A percentile compares a stretch with the other conserved stretches of the same genome.
Conservation (phyloP, 2,888 invertebrate species). For the Ametastegia equiseti region DNA sequence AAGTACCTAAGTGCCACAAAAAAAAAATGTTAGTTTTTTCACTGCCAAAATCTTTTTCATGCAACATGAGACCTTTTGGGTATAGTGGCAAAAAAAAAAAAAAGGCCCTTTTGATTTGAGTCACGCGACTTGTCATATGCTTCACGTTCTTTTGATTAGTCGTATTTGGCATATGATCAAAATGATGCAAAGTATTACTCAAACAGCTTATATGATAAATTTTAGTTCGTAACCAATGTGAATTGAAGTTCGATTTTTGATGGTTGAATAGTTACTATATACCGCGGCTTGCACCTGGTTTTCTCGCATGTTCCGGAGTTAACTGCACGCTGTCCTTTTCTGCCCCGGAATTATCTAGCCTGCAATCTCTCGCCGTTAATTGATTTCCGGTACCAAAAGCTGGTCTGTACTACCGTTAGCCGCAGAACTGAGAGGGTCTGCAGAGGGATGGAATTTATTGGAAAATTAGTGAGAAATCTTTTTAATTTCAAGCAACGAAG, state of each 20-base stretch:
- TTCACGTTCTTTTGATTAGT: no score
- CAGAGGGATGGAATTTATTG: slow-evolving; percentile 14
- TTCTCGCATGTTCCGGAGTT: neutral
- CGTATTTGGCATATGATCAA: no score
- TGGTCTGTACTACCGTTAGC: neutral
- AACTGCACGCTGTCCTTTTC: neutral
- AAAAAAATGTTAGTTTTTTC: no score
- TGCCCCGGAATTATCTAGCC: slow-evolving; percentile 16
- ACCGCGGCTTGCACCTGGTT: neutral
- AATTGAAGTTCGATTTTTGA: neutral
- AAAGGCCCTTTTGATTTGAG: no score
- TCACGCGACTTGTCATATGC: no score
- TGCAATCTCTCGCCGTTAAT: slow-evolving; percentile 24
- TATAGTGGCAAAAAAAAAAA: no score
- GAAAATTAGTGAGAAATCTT: neutral
- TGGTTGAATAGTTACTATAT: neutral
- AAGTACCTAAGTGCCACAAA: no score
- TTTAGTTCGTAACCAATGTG: no score
- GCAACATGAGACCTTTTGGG: no score
- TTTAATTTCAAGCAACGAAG: neutral
- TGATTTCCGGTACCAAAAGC: slow-evolving; percentile 29
- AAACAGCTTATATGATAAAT: no score
- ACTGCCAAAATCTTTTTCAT: no score
- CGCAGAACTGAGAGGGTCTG: neutral
- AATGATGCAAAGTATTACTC: no score